Percentiles rank a stretch among this genome's conserved stretches.
Evolutionary conservation across 2,113 vertebrate genomes (phyloP).

Genomic region (Butorides virescens): DNA sequence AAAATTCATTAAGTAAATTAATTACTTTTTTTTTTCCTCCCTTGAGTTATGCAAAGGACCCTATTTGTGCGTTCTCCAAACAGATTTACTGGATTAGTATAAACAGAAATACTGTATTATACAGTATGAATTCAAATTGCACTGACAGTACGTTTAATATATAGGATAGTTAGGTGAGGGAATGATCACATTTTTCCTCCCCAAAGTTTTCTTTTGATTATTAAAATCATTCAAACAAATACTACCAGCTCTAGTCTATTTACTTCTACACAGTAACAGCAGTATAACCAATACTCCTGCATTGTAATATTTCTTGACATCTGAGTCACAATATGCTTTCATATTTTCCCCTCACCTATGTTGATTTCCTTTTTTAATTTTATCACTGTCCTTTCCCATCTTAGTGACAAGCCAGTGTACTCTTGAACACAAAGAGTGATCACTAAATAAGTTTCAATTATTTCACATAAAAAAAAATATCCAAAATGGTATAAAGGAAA

Average conservation of each 20-base stretch:
- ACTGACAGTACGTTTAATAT: background rate
- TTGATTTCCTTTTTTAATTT: background rate
- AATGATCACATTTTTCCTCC: background rate
- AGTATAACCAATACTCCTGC: background rate
- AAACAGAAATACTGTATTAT: background rate
- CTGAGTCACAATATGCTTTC: background rate
- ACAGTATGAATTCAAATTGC: background rate
- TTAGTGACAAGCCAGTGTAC: background rate
- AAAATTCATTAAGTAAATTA: background rate
- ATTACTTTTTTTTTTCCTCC: background rate
- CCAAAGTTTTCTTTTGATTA: background rate
- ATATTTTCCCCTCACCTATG: background rate
- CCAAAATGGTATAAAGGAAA: background rate
- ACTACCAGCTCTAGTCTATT: background rate
- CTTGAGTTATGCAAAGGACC: background rate
- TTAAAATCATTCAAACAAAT: background rate
- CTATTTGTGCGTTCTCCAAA: background rate
- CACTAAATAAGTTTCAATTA: background rate
- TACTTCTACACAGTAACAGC: background rate
- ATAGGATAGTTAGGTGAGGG: background rate
- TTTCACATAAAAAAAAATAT: background rate
- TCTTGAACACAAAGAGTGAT: background rate
- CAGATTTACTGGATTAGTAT: background rate
- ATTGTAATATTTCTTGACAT: background rate
- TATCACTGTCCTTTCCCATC: background rate